Evolutionary conservation across 2,797 vertebrate species (phyloP).

Genomic region (Zenarchopterus dispar): DNA sequence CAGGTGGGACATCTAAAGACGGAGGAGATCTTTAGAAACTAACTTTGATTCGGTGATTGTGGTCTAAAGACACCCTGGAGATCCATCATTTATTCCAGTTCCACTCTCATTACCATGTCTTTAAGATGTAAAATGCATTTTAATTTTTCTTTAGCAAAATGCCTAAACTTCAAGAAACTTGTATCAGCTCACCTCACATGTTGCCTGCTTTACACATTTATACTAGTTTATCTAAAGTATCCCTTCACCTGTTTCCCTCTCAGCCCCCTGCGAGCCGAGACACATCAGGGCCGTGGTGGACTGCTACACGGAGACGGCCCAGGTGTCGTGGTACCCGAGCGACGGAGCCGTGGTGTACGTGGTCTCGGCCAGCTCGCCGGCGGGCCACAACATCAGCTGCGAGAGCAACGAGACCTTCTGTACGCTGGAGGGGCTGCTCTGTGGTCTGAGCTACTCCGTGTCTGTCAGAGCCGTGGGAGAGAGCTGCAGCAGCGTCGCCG

Average conservation of each 20-base stretch:
- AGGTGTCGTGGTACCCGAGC: conserved; percentile 72
- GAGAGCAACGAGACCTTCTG: conserved; percentile 67
- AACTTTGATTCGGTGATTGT: background rate
- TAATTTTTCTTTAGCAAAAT: background rate
- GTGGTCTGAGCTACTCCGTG: conserved; percentile 77
- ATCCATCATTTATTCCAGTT: no score
- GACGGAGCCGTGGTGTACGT: conserved; percentile 73
- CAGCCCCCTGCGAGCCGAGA: conserved; percentile 76
- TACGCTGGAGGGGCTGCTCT: conserved; percentile 66
- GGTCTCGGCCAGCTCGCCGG: conserved; percentile 36
- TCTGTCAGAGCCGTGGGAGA: conserved; percentile 67
- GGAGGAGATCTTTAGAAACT: no score
- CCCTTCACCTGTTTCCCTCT: conserved; percentile 4
- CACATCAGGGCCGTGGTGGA: conserved; percentile 67
- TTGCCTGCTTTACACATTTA: background rate
- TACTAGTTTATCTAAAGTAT: background rate
- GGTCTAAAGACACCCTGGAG: background rate
- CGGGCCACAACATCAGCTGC: conserved; percentile 55
- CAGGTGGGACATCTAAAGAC: conserved; percentile 61
- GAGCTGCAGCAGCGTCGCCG: conserved; percentile 67
- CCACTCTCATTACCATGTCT: no score
- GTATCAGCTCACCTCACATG: background rate
- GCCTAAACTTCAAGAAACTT: background rate
- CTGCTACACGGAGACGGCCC: conserved; percentile 53
- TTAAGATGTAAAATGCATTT: background rate